These are phyloP conservation scores for Mormyrops boulengeri DNA, from an alignment of 2,797 vertebrate species.

Conservation along the genomic window DNA sequence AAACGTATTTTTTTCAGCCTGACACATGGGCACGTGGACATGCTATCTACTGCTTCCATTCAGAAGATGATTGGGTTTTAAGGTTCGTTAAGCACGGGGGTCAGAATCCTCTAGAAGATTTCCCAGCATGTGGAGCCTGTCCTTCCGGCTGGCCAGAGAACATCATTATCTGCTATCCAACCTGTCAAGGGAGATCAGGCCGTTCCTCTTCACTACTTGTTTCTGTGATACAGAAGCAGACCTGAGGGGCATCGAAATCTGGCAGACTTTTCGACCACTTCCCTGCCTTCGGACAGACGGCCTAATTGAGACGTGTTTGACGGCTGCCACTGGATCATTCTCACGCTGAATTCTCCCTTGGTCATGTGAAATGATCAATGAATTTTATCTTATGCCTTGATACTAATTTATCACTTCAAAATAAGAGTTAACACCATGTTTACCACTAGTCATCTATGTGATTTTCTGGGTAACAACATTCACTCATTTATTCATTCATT, in stretches of 20 bases:
- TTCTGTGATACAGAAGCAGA: conserved; percentile 19
- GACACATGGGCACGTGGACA: neutral
- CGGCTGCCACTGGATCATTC: neutral
- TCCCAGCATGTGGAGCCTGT: neutral
- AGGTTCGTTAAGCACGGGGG: neutral
- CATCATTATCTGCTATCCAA: neutral
- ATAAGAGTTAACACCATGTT: neutral
- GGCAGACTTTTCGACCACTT: neutral
- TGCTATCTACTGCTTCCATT: neutral
- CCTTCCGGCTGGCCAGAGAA: neutral
- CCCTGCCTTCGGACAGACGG: neutral
- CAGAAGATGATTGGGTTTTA: neutral
- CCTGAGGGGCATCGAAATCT: neutral
- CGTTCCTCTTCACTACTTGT: neutral
- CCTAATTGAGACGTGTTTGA: neutral
- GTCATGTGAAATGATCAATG: neutral
- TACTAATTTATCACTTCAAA: neutral
- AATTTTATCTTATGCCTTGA: neutral
- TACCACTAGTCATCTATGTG: neutral
- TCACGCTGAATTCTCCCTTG: neutral
- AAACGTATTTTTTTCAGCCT: neutral
- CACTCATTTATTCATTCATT: neutral
- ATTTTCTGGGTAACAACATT: neutral
- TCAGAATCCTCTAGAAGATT: neutral
- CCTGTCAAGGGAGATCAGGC: neutral